Conservation (phyloP, 2,888 invertebrate genomes). For the Hemaris fuciformis region DNA sequence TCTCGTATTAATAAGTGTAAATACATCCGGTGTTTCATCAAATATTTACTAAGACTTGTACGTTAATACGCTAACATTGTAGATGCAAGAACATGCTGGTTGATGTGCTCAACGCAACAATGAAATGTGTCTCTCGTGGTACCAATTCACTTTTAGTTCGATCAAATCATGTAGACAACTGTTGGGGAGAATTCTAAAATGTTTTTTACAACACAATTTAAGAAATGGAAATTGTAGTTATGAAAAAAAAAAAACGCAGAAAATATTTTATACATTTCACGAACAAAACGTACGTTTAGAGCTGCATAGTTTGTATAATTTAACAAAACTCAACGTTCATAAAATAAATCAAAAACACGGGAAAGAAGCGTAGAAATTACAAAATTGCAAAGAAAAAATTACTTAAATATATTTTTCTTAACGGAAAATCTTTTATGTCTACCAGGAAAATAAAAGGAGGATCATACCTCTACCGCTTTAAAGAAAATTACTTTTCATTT, state of each 20-base stretch:
- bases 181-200: too few relatives aligned
- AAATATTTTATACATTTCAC: too few relatives aligned
- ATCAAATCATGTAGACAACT: too few relatives aligned
- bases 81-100: background rate
- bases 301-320: too few relatives aligned
- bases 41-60: conserved; percentile 7
- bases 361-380: too few relatives aligned
- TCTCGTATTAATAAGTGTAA: conserved; percentile 17
- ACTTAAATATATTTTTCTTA: background rate
- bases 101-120: background rate
- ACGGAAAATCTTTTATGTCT: background rate
- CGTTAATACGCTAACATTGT: background rate
- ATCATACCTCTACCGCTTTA: background rate
- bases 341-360: too few relatives aligned
- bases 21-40: conserved; percentile 8
- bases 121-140: background rate
- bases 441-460: background rate
- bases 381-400: too few relatives aligned
- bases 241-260: too few relatives aligned
- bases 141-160: background rate
- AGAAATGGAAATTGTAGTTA: too few relatives aligned
- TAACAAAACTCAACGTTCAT: too few relatives aligned
- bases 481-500: background rate
- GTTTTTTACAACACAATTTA: too few relatives aligned
- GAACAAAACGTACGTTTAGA: too few relatives aligned